Evolutionary conservation across 2,113 vertebrate species (phyloP).

Genomic region (Carlito syrichta): DNA sequence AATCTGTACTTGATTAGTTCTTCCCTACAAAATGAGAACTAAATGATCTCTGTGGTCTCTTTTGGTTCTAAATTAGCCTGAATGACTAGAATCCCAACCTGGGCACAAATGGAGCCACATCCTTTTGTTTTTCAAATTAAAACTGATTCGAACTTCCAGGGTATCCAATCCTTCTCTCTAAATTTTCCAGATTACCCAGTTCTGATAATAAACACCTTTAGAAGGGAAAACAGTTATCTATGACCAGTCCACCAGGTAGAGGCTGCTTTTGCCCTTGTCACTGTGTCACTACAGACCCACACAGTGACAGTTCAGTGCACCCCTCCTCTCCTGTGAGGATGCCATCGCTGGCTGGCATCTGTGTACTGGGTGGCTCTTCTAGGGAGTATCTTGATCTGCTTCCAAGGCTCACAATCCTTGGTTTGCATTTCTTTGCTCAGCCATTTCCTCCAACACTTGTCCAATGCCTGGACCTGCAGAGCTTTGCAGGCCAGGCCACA

Average conservation of each 20-base stretch:
- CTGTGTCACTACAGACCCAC: not conserved
- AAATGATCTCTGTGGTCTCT: not conserved
- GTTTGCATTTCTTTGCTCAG: not conserved
- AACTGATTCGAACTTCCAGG: not conserved
- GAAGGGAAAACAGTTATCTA: no score
- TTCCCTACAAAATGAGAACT: not conserved
- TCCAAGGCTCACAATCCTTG: not conserved
- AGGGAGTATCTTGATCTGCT: no score
- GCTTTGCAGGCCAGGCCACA: not conserved
- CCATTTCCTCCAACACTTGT: not conserved
- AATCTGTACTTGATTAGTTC: not conserved
- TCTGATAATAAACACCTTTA: not conserved
- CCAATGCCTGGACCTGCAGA: not conserved
- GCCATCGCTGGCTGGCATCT: not conserved
- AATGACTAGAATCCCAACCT: not conserved
- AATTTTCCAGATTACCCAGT: not conserved
- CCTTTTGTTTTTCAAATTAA: not conserved
- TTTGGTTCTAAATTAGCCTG: not conserved
- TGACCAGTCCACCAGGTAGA: not conserved
- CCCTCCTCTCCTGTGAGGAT: not conserved
- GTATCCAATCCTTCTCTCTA: not conserved
- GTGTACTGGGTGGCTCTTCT: not conserved
- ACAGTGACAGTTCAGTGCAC: accelerated
- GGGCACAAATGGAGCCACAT: not conserved
- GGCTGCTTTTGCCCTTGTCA: no score